phyloP scores from a whole-genome alignment of 2,888 invertebrate genomes.

The Cinara cedri region DNA sequence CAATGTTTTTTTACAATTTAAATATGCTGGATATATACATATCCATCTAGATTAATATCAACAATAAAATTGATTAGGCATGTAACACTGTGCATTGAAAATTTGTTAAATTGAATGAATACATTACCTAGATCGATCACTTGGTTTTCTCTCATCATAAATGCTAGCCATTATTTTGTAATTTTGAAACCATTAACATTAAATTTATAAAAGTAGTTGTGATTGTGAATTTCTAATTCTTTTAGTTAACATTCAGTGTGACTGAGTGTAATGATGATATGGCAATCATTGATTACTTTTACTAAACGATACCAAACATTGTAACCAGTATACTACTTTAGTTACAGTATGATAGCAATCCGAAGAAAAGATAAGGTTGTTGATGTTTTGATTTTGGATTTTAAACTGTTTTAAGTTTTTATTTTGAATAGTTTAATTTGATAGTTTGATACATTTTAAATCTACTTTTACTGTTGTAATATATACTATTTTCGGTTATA shows the following conservation, averaged over 20 bases:
- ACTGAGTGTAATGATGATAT: slow-evolving; percentile 6
- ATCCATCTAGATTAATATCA: slow-evolving; percentile 77
- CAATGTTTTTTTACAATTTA: slow-evolving; percentile 90
- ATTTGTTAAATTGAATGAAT: neutral
- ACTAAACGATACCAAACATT: no score
- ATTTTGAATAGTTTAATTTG: no score
- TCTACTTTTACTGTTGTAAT: no score
- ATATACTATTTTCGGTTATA: no score
- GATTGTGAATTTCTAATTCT: neutral
- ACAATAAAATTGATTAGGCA: neutral
- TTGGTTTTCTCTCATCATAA: slow-evolving; percentile 52
- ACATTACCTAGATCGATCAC: slow-evolving; percentile 57
- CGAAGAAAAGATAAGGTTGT: no score
- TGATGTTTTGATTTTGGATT: no score
- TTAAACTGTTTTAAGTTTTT: no score
- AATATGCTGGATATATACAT: slow-evolving; percentile 94
- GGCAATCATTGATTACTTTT: no score
- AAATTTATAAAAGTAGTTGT: neutral
- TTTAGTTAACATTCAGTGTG: neutral
- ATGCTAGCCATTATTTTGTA: slow-evolving; percentile 35
- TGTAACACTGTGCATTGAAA: neutral
- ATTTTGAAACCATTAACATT: slow-evolving; percentile 5
- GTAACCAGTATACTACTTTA: no score
- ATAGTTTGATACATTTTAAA: no score
- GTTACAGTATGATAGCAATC: no score